Base-by-base conservation (phyloP, 1,140 invertebrate genomes). In the Oryzaephilus surinamensis region DNA sequence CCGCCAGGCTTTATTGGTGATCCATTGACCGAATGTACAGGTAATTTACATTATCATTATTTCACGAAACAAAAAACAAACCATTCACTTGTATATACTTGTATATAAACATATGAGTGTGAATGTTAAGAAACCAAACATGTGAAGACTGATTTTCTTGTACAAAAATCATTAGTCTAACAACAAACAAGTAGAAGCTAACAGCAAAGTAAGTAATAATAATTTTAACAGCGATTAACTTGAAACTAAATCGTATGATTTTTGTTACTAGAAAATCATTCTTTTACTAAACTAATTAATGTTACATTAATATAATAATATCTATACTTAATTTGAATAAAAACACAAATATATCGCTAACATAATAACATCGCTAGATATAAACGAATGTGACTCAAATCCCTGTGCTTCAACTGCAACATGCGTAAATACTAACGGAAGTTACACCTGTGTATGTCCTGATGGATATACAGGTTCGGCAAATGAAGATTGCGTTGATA, bases 1-100 rank as follows among this genome's bases (percentile, higher is more conserved):
- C 82, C 81, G 6, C 72, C 74, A 24, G 85, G 84, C 33, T 85
- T 74, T 63, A 65, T 70, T 13, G 85, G 84, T 26, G 81, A 89
- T 63, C 81, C 84, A 2, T 65, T 70, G 54, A 61, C 66, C 16
- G 72, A 67, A 26, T 85, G 81, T 61, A 66, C 73, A 64, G 82
- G 81, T 84, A 74, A 40, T 43, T 16, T 15, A 30, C 8, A 15
- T 35, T 33, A 6, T 4, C 36, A 5, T n/a, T 3, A 27, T n/a
- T 24, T 35, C 27, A 17, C 6, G 19, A 24, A 8, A 24, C 21
- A n/a, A n/a, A n/a, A n/a, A n/a, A n/a, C n/a, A n/a, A n/a, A n/a
- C n/a, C n/a, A n/a, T n/a, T n/a, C n/a, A 35, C 17, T 34, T 19
- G 27, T 20, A 30, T 30, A 42, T 24, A 24, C 7, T 45, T 50